Percentiles rank a stretch among this genome's conserved stretches.
phyloP scores from a whole-genome alignment of 2,888 invertebrate genomes.

The Rhogogaster chlorosoma region DNA sequence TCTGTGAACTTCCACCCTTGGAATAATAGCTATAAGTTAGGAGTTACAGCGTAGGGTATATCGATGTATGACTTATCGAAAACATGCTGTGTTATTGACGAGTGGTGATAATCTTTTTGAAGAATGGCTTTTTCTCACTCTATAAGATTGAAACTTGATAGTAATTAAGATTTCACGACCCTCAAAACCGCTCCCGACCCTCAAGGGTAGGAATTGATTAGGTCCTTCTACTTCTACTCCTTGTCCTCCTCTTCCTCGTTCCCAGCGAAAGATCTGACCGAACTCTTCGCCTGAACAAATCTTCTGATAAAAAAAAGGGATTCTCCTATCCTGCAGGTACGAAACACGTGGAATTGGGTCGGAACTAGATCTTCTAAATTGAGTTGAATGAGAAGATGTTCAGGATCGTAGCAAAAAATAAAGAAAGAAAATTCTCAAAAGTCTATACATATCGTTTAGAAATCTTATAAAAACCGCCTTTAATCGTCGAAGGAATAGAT shows the following conservation, averaged over 20 bases:
- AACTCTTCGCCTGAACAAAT: background rate
- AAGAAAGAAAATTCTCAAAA: background rate
- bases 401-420: no score
- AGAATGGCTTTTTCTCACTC: background rate
- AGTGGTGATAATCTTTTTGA: background rate
- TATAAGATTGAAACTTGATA: background rate
- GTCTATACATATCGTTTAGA: background rate
- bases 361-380: background rate
- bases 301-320: background rate
- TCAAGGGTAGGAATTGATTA: constrained; percentile 7
- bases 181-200: background rate
- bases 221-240: background rate
- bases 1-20: background rate
- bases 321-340: no score
- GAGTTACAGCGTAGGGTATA: background rate
- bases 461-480: background rate
- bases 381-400: background rate
- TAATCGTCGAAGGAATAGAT: background rate
- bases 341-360: background rate
- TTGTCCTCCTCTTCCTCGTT: background rate
- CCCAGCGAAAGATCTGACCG: background rate
- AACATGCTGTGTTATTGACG: constrained; percentile 10
- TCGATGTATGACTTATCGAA: background rate
- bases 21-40: background rate
- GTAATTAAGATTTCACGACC: constrained; percentile 29